Percentiles rank a stretch among this genome's conserved stretches.
Evolutionary conservation across 2,113 vertebrate species (phyloP).

Genomic region (Aplodontia rufa): DNA sequence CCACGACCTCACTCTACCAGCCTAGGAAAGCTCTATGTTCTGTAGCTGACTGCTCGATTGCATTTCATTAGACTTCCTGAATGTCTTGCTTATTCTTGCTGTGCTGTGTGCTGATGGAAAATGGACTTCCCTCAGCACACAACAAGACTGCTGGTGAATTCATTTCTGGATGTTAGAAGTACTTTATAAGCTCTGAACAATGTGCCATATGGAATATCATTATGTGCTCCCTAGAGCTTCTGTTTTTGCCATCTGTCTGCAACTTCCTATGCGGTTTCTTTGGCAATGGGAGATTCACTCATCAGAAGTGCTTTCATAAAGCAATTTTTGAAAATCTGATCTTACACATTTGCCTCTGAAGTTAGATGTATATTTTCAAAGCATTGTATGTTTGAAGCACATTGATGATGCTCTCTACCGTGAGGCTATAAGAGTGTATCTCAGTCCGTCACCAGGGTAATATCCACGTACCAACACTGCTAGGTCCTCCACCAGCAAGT

Average conservation of each 20-base stretch:
- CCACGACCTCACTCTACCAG: background rate
- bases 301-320: constrained; percentile 10
- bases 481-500: background rate
- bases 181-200: background rate
- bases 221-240: constrained; percentile 54
- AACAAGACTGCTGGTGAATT: constrained; percentile 4
- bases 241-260: constrained; percentile 65
- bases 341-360: constrained; percentile 47
- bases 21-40: background rate
- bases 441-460: background rate
- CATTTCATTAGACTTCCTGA: background rate
- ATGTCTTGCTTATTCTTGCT: background rate
- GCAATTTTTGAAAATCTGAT: background rate
- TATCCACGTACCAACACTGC: background rate
- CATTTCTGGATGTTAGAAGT: constrained; percentile 42
- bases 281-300: background rate
- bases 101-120: background rate
- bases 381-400: background rate
- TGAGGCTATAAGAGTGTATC: background rate
- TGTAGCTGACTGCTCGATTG: background rate
- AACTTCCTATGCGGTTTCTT: constrained; percentile 54
- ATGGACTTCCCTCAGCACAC: too few species aligned
- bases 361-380: constrained; percentile 21
- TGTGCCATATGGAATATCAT: constrained; percentile 72
- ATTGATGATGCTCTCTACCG: background rate